A percentile compares a stretch with the other conserved stretches of the same genome.
These are phyloP conservation scores for Myxocyprinus asiaticus DNA, from an alignment of 2,113 vertebrate genomes.

Conservation along the genomic window DNA sequence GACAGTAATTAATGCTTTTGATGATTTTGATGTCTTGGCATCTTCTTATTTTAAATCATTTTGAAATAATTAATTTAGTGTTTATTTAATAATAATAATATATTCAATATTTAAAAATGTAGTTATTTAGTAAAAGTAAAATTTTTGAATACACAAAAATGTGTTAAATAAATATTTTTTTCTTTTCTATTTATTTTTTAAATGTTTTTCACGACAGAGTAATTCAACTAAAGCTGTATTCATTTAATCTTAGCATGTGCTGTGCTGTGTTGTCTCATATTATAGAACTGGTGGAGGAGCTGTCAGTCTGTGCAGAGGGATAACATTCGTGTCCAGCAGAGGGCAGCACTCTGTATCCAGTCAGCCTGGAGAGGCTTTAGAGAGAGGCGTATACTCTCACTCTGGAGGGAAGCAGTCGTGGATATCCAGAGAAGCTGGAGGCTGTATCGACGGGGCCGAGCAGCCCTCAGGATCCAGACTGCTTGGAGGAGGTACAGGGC, in stretches of 20 bases:
- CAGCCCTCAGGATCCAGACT: conserved; percentile 83
- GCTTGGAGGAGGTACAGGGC: conserved; percentile 82
- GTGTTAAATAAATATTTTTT: too few relatives aligned
- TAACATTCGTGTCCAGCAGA: conserved; percentile 55
- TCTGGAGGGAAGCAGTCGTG: conserved; percentile 77
- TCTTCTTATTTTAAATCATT: too few relatives aligned
- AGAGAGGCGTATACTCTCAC: conserved; percentile 75
- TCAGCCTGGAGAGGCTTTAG: conserved; percentile 83
- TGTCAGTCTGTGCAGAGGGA: conserved; percentile 67
- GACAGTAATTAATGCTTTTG: too few relatives aligned
- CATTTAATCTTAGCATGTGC: background rate
- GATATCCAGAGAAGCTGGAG: conserved; percentile 88
- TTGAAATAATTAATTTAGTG: too few relatives aligned
- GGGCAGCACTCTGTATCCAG: conserved; percentile 83
- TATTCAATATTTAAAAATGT: too few relatives aligned
- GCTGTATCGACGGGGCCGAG: conserved; percentile 65
- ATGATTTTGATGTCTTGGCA: too few relatives aligned
- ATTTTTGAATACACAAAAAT: too few relatives aligned
- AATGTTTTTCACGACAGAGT: too few relatives aligned
- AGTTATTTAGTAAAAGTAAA: too few relatives aligned
- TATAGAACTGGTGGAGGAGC: conserved; percentile 85
- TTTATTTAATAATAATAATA: too few relatives aligned
- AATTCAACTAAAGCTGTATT: too few relatives aligned
- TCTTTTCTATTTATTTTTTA: too few relatives aligned
- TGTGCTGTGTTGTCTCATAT: background rate